Evolutionary conservation across 2,113 vertebrate species (phyloP), one percentile per base, ranked within the genome.

Genomic region (Saguinus imperator): DNA sequence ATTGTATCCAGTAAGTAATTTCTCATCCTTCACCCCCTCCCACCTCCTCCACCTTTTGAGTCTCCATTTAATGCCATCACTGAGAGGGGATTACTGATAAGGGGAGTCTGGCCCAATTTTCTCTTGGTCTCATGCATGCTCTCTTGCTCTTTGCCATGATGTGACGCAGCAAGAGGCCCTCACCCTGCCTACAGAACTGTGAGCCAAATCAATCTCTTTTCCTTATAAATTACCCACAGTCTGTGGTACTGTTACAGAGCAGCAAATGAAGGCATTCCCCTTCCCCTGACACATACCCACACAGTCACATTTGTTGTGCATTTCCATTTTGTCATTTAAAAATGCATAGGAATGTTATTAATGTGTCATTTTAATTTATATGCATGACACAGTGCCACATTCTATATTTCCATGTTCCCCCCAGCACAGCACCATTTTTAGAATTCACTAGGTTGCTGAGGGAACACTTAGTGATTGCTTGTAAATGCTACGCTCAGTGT

Each of bases 351-450:
- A 40, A 12, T 72, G 64, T 77, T 73, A 57, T 72, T 40, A 40
- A n/a, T 84, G 35, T 73, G 23, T 35, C 25, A 77, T n/a, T 17
- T 85, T 64, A 86, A 95, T 77, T 66, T 82, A 79, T 32, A 81
- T 11, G 6, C 13, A 12, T 61, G 76, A 84, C 23, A 58, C 35
- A 48, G 80, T 12, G 12, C 43, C 35, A 77, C 6, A n/a, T 88
- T 79, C 73, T 20, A 4, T 70, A 40, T 77, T 64, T 94, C 35
- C 29, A 21, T 37, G 57, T 43, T 73, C 29, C 23, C 37, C 21
- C 12, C 52, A 21, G n/a, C 86, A 91, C 32, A 48, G 20, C 12
- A 83, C 48, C 52, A 90, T 32, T 92, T 97, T 95, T 50, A 89
- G 70, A 96, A 76, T 81, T 91, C 40, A 76, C 82, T 11, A 68